A percentile compares a stretch with the other conserved stretches of the same genome.
These are phyloP conservation scores for Dipodomys stephensi DNA, from an alignment of 2,113 vertebrate genomes.

Conservation along the genomic window DNA sequence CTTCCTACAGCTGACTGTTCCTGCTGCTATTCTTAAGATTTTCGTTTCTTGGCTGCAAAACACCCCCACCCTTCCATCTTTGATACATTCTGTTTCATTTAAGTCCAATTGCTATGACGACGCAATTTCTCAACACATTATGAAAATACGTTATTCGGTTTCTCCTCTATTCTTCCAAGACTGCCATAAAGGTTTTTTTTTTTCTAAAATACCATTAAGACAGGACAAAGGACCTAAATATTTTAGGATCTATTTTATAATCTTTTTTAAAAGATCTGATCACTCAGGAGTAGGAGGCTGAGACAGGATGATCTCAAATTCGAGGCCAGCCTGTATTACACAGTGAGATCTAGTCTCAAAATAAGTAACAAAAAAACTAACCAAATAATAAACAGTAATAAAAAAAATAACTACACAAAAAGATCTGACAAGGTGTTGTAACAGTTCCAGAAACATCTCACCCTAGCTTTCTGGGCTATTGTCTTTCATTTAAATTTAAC, in stretches of 20 bases:
- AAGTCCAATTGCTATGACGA: constrained; percentile 77
- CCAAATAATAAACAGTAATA: too few relatives aligned
- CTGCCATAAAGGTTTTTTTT: constrained; percentile 49
- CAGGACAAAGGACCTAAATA: constrained; percentile 66
- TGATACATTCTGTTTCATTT: constrained; percentile 65
- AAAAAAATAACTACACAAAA: neutral
- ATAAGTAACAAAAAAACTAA: neutral
- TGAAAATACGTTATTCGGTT: constrained; percentile 57
- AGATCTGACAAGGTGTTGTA: neutral
- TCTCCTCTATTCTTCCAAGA: constrained; percentile 26
- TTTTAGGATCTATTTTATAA: neutral
- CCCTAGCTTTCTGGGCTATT: neutral
- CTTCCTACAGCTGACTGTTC: constrained; percentile 47
- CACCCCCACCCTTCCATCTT: constrained; percentile 75
- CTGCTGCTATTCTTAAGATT: constrained; percentile 45
- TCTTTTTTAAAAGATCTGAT: neutral
- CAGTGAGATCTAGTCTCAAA: neutral
- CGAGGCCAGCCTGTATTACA: neutral
- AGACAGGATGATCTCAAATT: neutral
- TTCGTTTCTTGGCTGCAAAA: constrained; percentile 71
- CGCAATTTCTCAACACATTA: constrained; percentile 72
- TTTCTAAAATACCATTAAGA: constrained; percentile 54
- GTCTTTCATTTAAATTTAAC: constrained; percentile 26
- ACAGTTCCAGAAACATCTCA: neutral
- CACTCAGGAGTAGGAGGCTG: too few relatives aligned